phyloP scores from a whole-genome alignment of 2,797 vertebrate genomes.

The Alca torda region DNA sequence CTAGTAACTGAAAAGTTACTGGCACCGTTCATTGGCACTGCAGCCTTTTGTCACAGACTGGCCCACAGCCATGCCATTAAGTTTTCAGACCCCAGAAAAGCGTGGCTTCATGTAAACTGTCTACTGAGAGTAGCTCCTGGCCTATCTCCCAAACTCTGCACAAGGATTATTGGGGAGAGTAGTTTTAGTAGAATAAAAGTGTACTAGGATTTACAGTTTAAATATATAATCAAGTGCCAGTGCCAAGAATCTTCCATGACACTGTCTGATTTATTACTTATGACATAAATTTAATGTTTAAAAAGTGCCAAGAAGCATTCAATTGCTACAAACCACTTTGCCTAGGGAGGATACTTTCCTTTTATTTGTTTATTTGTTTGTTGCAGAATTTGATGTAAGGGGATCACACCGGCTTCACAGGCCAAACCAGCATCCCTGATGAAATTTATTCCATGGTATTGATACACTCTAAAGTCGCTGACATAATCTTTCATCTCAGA shows the following conservation, averaged over 20 bases:
- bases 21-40: not conserved
- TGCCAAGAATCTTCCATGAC: not conserved
- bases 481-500: not conserved
- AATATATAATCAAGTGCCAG: not conserved
- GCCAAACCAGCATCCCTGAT: not conserved
- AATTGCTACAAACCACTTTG: not conserved
- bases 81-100: not conserved
- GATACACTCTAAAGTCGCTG: not conserved
- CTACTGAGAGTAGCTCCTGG: not conserved
- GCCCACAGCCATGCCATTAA: not conserved
- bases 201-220: not conserved
- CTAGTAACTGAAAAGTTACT: not conserved
- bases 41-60: not conserved
- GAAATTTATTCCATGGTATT: not conserved
- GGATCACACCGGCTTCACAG: not conserved
- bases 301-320: not conserved
- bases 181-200: not conserved
- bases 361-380: not conserved
- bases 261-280: not conserved
- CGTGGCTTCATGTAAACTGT: not conserved
- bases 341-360: not conserved
- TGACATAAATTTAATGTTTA: not conserved
- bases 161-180: not conserved
- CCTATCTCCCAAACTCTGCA: not conserved
- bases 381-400: not conserved